Evolutionary conservation across 2,113 vertebrate genomes (phyloP), one percentile per base, ranked within the genome.

Genomic region (Nerophis ophidion): DNA sequence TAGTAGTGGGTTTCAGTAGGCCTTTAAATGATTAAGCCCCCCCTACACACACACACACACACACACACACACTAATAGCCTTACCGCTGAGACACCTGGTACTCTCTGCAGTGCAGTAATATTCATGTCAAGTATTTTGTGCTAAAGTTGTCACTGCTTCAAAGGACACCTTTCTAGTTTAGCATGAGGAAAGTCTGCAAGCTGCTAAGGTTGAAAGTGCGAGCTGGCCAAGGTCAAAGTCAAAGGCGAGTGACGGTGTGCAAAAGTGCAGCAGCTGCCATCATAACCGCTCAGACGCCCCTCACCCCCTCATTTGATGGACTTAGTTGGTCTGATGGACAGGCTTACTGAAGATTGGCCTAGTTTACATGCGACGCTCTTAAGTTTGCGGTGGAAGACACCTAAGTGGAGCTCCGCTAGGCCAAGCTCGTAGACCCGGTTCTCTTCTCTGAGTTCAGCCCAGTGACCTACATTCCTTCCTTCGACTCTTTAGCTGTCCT

Each of bases 301-400:
- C 15, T 17, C n/a, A n/a, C 45, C 13, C 53, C 38, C 35, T 34
- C 4, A 6, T 74, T 68, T 69, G 55, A 66, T 65, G 64, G 66
- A 60, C 70, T 81, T 67, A 80, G 65, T 4, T 36, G 60, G 54
- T 46, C 70, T 59, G 71, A 75, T 72, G 63, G 61, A 74, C 64
- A 49, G 55, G 63, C 59, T 83, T 79, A 79, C 51, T 45, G 56
- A 61, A 72, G 78, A 77, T 57, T 81, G 75, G 79, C 73, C 76
- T 68, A 79, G 64, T 79, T 85, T 72, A 71, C 53, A 62, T 50
- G 55, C 17, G 8, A 7, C 58, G 51, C 8, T 57, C 47, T 63
- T 52, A 72, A 61, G 62, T 59, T 56, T 67, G 48, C 4, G 4
- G 48, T 38, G 15, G n/a, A 26, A 36, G 34, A 42, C 47, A 15